Conservation (phyloP, 2,888 invertebrate species). For the Adelphocoris suturalis region DNA sequence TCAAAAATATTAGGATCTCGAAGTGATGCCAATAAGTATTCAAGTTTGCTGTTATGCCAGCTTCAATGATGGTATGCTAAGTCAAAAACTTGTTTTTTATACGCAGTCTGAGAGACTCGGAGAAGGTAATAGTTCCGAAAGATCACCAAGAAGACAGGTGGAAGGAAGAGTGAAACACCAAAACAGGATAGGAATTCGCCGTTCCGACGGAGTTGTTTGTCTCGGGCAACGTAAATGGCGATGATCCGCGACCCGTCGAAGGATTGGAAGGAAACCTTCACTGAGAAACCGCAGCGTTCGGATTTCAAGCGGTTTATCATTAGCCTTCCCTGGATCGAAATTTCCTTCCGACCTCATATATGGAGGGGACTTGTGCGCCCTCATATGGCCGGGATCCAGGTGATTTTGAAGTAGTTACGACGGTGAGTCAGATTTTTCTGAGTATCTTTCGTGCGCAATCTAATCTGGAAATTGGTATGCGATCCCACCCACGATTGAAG, state of each 20-base stretch:
- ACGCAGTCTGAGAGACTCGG: no score
- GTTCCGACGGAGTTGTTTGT: conserved; percentile 20
- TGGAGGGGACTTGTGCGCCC: background rate
- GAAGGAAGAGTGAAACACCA: background rate
- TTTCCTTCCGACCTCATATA: conserved; percentile 4
- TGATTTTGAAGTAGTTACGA: background rate
- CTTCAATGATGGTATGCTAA: no score
- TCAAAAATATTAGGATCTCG: no score
- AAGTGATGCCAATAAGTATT: no score
- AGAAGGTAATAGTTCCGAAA: no score
- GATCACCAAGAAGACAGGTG: no score
- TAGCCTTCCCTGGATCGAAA: background rate
- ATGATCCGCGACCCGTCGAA: background rate
- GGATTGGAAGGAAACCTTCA: conserved; percentile 9
- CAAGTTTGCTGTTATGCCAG: no score
- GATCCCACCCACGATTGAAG: no score
- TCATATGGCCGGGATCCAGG: background rate
- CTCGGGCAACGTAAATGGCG: background rate
- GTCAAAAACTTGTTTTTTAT: no score
- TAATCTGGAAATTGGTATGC: no score
- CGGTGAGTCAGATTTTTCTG: background rate
- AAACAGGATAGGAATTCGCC: background rate
- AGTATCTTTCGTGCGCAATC: no score
- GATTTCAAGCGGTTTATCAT: conserved; percentile 15
- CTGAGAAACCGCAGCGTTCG: background rate